These are phyloP conservation scores for Drosophila melanogaster DNA, from an alignment of 1,140 invertebrate genomes.

Conservation along the genomic window Release_6_plus_ISO1_MT NC_004354.4:10027001-10027500, in stretches of 20 bases:
- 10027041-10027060: background rate
- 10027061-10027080: background rate
- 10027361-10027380: conserved; percentile 14
- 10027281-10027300: conserved; percentile 17
- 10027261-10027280: conserved; percentile 27
- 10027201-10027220: conserved; percentile 4
- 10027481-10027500: conserved; percentile 40
- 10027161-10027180: background rate
- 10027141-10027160: too few species aligned
- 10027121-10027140: background rate
- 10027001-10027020: background rate
- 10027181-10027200: background rate
- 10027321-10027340: conserved; percentile 16
- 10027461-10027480: conserved; percentile 46
- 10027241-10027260: conserved; percentile 19
- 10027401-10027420: conserved; percentile 24
- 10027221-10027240: conserved; percentile 18
- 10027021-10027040: background rate
- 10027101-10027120: too few species aligned
- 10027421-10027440: conserved; percentile 2
- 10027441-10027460: conserved; percentile 52
- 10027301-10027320: conserved; percentile 2
- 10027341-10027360: conserved; percentile 16
- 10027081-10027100: background rate
- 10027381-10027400: conserved; percentile 13